Base-by-base conservation (phyloP, 1,140 invertebrate genomes). In the Penaeus chinensis region DNA sequence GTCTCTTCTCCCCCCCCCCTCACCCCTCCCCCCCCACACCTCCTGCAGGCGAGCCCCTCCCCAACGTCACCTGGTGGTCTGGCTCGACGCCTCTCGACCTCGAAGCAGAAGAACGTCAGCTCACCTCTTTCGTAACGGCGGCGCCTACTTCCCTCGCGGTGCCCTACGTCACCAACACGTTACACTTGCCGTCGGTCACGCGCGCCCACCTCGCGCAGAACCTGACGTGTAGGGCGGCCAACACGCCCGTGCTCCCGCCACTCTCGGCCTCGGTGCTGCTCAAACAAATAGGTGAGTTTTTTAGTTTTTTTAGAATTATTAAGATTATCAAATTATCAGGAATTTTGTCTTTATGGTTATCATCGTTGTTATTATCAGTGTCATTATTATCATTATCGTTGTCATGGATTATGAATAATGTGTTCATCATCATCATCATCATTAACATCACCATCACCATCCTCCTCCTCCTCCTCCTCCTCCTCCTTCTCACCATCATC, bases 11-110 rank as follows among this genome's bases (percentile, higher is more conserved):
- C 47, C 42, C 74, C 47, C 74, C 47, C 32, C 20, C 32, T 5
- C 22, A 0, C 47, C 32, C 32, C 74, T 20, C 27, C 47, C 18
- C 60, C 18, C 60, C 54, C 60, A 13, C 60, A 42, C 60, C 47
- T 10, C 47, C n/a, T 0, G 2, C 76, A 82, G 87, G 87, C 27
- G 54, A 71, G 13, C 87, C 87, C 10, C 82, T 89, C 0, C 87
- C 87, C 0, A 89, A 89, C 82, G 82, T 89, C 27, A 89, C 87
- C 76, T 89, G 87, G 87, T 89, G 87, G 87, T 85, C 82, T 4
- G 87, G 87, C 16, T 47, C 65, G 10, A 63, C 61, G 42, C 62
- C 84, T 2, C n/a, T 89, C 74, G 87, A 89, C 77, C 19, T 47
- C 22, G 74, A 61, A 27, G 83, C 62, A 32, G 81, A 89, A 76